A percentile compares a stretch with the other conserved stretches of the same genome.
phyloP scores from a whole-genome alignment of 2,888 invertebrate genomes.

The Dromius quadrimaculatus region DNA sequence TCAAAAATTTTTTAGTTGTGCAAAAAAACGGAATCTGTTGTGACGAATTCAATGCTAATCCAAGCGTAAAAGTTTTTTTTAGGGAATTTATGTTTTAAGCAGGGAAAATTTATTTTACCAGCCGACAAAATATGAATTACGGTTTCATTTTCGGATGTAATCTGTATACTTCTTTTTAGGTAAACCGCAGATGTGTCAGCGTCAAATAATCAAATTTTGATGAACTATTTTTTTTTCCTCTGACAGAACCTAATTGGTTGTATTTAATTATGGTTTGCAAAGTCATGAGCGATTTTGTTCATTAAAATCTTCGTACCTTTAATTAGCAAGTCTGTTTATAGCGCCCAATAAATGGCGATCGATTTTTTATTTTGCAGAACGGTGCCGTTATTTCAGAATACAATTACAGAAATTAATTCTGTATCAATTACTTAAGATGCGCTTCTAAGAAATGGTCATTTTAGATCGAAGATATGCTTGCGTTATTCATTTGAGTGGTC shows the following conservation, averaged over 20 bases:
- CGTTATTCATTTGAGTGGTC: too few relatives aligned
- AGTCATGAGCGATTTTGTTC: conserved; percentile 15
- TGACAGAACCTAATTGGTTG: conserved; percentile 10
- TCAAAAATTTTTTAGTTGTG: conserved; percentile 19
- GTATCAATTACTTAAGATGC: conserved; percentile 5
- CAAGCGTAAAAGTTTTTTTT: conserved; percentile 9
- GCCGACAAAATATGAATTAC: background rate
- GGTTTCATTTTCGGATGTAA: background rate
- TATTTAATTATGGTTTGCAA: conserved; percentile 25
- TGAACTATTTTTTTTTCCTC: background rate
- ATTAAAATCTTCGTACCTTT: conserved; percentile 32
- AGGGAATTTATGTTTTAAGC: conserved; percentile 23
- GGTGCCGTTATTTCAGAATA: conserved; percentile 26
- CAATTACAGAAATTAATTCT: conserved; percentile 29
- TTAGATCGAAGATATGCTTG: too few relatives aligned
- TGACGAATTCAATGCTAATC: conserved; percentile 7
- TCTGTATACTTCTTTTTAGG: background rate
- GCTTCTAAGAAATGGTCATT: conserved; percentile 7
- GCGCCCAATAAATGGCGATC: conserved; percentile 5
- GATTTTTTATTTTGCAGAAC: conserved; percentile 23
- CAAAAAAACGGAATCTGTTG: conserved; percentile 15
- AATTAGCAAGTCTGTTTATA: conserved; percentile 30
- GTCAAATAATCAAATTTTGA: background rate
- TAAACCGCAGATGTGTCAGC: background rate
- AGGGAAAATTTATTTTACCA: background rate